These are phyloP conservation scores for Ophioderma brevispina DNA, from an alignment of 35 echinoderm and acorn worm species.

Conservation along the genomic window DNA sequence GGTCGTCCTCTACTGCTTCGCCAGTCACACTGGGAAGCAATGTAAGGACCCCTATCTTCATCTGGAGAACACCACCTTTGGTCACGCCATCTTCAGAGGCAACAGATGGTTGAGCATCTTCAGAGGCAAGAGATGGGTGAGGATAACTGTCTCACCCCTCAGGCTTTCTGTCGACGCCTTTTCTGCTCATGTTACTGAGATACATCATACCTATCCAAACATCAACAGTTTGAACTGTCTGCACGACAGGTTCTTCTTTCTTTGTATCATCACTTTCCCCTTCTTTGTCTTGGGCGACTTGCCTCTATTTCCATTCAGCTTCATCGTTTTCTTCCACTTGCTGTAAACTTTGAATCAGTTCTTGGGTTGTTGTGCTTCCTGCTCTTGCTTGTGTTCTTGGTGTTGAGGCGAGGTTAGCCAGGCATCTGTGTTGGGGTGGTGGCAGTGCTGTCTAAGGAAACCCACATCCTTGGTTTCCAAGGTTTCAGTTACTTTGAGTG, in stretches of 20 bases:
- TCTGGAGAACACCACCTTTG: background rate
- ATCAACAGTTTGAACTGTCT: slow-evolving; percentile 3
- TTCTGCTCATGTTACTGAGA: background rate
- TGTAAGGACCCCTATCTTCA: background rate
- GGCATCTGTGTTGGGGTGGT: background rate
- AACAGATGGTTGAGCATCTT: background rate
- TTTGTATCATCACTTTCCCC: background rate
- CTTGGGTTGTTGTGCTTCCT: background rate
- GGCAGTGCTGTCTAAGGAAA: background rate
- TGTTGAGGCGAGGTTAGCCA: too few relatives aligned
- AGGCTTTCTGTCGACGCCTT: background rate
- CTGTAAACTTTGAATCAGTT: background rate
- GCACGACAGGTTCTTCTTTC: background rate
- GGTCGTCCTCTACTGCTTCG: background rate
- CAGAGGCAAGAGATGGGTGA: background rate
- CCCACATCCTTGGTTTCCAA: slow-evolving; percentile 81
- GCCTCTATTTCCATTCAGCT: slow-evolving; percentile 1
- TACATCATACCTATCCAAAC: background rate
- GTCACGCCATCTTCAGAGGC: background rate
- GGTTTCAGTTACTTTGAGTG: slow-evolving; percentile 65
- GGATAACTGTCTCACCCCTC: background rate
- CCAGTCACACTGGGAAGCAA: background rate
- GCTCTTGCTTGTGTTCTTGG: background rate
- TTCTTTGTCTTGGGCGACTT: background rate
- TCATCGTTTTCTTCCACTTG: background rate